Base-by-base conservation (phyloP, 2,797 vertebrate species). In the Myiotriccus ornatus region DNA sequence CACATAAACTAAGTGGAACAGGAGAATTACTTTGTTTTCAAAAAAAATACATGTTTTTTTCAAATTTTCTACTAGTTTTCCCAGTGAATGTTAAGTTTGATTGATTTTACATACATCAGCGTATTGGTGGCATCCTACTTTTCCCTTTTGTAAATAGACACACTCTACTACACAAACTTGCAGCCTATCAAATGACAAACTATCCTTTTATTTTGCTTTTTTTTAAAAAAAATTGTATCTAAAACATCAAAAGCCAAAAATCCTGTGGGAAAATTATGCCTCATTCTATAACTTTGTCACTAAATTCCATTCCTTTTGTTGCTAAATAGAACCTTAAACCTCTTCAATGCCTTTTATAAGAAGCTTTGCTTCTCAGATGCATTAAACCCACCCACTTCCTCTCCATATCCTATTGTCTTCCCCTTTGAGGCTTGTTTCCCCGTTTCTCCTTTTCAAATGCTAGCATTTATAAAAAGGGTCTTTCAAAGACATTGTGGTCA, bases 261-360 rank as follows among this genome's bases (percentile, higher is more conserved):
- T 90, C 70, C 87, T 96, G 89, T 96, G 94, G 92, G 90, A 96
- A 97, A 97, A 92, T 95, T 93, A 95, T 94, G 46, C 57, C 43
- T 46, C 2, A 1, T 63, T 73, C 94, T 65, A 79, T 80, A 96
- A 91, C 41, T 83, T n/a, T 46, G 43, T 46, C 12, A 2, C 32
- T 44, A 64, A n/a, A 64, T 64, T 64, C 43, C 32, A 19, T 64
- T 46, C 30, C 84, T 96, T 96, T 96, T 90, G 73, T 96, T 2
- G 7, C n/a, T 80, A 81, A 85, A 93, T 19, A 91, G 57, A 94
- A 78, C 27, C 57, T 47, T 52, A 94, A 93, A 80, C 87, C 71
- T 94, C 89, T 68, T 93, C 84, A 95, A 34, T 81, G 73, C 50
- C 68, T 96, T 96, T 94, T 80, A 92, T 94, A 64, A 92, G 74